These are phyloP conservation scores for Apeltes quadracus DNA, from an alignment of 2,113 vertebrate species.

Conservation along the genomic window DNA sequence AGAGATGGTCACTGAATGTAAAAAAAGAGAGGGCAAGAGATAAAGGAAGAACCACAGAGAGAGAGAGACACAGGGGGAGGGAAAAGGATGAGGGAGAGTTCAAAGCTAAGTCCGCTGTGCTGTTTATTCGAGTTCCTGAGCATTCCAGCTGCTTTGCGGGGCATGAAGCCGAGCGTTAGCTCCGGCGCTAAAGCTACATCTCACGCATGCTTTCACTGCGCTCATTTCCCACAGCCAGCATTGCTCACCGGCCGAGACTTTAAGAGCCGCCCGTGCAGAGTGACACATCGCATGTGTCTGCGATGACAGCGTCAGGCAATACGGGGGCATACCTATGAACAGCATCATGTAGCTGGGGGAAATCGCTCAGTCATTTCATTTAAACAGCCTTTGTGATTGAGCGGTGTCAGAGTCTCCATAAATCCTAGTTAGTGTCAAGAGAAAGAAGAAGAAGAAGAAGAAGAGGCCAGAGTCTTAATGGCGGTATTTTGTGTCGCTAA, in stretches of 20 bases:
- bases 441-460: constrained; percentile 9
- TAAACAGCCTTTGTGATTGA: constrained; percentile 30
- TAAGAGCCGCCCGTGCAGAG: constrained; percentile 34
- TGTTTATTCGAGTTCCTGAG: constrained; percentile 71
- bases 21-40: constrained; percentile 23
- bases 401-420: not conserved
- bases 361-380: constrained; percentile 36
- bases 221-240: constrained; percentile 68
- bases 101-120: constrained; percentile 42
- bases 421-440: constrained; percentile 1
- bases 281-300: constrained; percentile 67
- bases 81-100: constrained; percentile 19
- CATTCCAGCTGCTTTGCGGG: constrained; percentile 77
- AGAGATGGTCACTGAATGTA: constrained; percentile 35
- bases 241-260: constrained; percentile 54
- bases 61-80: too few species aligned
- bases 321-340: constrained; percentile 37
- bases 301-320: constrained; percentile 52
- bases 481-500: constrained; percentile 30
- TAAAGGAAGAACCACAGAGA: constrained; percentile 28
- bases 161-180: constrained; percentile 72
- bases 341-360: constrained; percentile 31
- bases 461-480: not conserved
- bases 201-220: constrained; percentile 77
- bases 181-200: constrained; percentile 67